phyloP scores from a whole-genome alignment of 1,140 invertebrate species.

The Drosophila sp. region DNA sequence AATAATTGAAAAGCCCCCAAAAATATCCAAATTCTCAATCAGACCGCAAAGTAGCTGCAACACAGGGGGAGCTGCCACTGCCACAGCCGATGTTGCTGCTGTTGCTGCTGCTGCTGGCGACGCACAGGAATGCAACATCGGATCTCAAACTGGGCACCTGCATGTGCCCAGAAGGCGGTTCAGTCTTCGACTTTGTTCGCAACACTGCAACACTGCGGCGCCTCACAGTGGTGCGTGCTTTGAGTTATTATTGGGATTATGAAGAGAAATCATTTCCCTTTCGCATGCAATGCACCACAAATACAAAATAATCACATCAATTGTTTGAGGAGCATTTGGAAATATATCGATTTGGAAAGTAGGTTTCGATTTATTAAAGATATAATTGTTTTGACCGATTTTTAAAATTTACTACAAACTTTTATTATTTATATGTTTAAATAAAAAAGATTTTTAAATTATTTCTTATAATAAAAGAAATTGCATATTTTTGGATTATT shows the following conservation, averaged over 20 bases:
- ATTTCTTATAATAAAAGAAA: no score
- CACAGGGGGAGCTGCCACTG: constrained; percentile 14
- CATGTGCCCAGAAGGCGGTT: constrained; percentile 36
- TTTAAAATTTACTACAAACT: no score
- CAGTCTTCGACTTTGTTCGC: constrained; percentile 7
- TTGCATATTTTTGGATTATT: no score
- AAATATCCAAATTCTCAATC: constrained; percentile 34
- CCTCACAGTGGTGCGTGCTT: constrained; percentile 24
- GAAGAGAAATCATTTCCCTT: not conserved
- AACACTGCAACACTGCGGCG: not conserved
- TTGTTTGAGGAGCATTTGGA: no score
- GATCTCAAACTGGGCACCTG: constrained; percentile 55
- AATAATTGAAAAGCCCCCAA: constrained; percentile 71
- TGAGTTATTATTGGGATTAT: not conserved
- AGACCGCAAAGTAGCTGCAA: constrained; percentile 51
- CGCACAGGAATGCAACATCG: constrained; percentile 61
- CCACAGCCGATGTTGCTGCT: constrained; percentile 29
- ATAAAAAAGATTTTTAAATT: not conserved
- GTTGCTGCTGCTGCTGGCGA: constrained; percentile 41
- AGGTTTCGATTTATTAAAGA: no score
- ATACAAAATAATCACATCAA: no score
- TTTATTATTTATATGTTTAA: not conserved
- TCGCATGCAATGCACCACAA: not conserved
- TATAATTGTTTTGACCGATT: no score
- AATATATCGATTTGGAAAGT: no score